Percentiles rank a stretch among this genome's conserved stretches.
Conservation (phyloP, 2,888 invertebrate species). For the Oxystoma pomonae region DNA sequence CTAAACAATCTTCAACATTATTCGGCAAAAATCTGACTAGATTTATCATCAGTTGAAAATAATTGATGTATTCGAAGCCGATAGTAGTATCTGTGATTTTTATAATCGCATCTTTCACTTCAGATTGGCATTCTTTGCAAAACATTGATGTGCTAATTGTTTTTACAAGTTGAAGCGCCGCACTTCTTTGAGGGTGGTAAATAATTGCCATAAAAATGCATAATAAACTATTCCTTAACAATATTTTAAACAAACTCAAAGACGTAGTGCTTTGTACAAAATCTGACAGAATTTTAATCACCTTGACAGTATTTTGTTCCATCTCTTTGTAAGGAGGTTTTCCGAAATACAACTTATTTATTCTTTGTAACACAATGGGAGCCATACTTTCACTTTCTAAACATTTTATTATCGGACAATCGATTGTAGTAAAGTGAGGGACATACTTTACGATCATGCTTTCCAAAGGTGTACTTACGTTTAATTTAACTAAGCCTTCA, state of each 20-base stretch:
- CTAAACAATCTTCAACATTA: conserved; percentile 40
- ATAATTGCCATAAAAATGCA: conserved; percentile 26
- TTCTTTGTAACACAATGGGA: conserved; percentile 38
- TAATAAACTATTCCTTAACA: neutral
- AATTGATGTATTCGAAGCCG: conserved; percentile 45
- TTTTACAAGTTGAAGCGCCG: conserved; percentile 37
- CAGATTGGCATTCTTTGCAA: conserved; percentile 33
- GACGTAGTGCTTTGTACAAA: conserved; percentile 34
- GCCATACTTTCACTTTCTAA: conserved; percentile 33
- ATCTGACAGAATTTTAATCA: conserved; percentile 37
- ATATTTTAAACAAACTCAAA: conserved; percentile 21
- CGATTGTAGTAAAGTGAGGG: conserved; percentile 36
- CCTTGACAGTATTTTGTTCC: conserved; percentile 39
- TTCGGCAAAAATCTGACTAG: conserved; percentile 40
- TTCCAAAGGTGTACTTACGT: conserved; percentile 42
- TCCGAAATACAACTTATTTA: conserved; percentile 35
- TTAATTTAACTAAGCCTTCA: conserved; percentile 50
- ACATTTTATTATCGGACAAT: conserved; percentile 39
- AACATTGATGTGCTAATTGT: conserved; percentile 32
- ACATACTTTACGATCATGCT: conserved; percentile 48
- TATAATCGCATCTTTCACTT: conserved; percentile 36
- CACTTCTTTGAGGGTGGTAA: conserved; percentile 38
- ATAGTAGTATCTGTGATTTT: conserved; percentile 46
- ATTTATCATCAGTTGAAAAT: conserved; percentile 43
- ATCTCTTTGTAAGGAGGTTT: conserved; percentile 37